These are phyloP conservation scores for Drosophila bipectinata DNA, from an alignment of 1,140 invertebrate species.

Conservation along the genomic window DNA sequence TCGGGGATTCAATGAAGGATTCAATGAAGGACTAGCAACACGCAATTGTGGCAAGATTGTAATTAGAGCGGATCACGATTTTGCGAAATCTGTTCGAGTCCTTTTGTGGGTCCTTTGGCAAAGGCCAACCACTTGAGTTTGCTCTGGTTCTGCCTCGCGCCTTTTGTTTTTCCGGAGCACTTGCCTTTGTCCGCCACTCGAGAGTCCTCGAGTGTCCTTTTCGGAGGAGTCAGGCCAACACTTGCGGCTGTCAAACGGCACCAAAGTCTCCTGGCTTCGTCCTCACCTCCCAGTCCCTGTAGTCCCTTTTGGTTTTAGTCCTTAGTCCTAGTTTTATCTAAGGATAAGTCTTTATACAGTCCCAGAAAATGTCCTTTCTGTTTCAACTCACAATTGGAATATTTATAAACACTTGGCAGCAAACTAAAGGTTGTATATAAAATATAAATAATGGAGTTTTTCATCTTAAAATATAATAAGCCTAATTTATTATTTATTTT, in stretches of 20 bases:
- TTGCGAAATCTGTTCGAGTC: constrained; percentile 23
- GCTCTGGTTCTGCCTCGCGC: constrained; percentile 35
- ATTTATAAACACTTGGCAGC: not conserved
- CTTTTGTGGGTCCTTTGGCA: not conserved
- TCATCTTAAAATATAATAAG: not conserved
- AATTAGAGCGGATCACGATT: constrained; percentile 67
- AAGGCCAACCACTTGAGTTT: constrained; percentile 20
- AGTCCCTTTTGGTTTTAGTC: not conserved
- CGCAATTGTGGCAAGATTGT: constrained; percentile 70
- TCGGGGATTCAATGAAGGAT: constrained; percentile 19
- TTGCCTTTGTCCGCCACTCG: constrained; percentile 21
- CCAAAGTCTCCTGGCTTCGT: constrained; percentile 37
- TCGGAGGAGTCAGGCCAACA: constrained; percentile 45
- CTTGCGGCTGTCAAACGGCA: constrained; percentile 53
- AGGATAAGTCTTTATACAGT: not conserved
- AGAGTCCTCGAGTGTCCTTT: constrained; percentile 33
- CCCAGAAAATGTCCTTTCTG: not conserved
- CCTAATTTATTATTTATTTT: not conserved
- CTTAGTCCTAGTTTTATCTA: not conserved
- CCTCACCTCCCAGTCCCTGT: constrained; percentile 18
- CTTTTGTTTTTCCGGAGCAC: constrained; percentile 23
- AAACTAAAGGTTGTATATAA: not conserved
- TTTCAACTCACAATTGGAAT: not conserved
- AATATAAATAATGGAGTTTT: not conserved
- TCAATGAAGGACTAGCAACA: constrained; percentile 17